A percentile compares a stretch with the other conserved stretches of the same genome.
Evolutionary conservation across 92 coral and sea anemone species (phyloP).

Genomic region (Hydrozoanthus gracilis): DNA sequence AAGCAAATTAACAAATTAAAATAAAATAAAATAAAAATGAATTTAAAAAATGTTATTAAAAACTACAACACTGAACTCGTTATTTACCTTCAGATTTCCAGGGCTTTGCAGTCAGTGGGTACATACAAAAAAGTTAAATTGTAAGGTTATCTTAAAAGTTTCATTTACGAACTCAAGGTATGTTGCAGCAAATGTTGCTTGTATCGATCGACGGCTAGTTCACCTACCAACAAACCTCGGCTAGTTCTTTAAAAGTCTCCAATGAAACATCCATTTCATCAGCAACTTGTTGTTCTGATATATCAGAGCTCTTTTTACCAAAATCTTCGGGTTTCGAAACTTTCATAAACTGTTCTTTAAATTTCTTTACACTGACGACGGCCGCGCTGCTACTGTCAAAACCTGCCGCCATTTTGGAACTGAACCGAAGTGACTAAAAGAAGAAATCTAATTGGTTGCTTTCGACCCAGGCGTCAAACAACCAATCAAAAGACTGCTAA

Average conservation of each 20-base stretch:
- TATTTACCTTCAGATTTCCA: slow-evolving; percentile 47
- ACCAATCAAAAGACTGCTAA: slow-evolving; percentile 64
- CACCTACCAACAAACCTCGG: slow-evolving; percentile 91
- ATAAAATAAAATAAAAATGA: not conserved
- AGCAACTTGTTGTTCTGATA: slow-evolving; percentile 51
- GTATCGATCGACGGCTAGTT: too few species aligned
- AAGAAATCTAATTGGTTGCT: slow-evolving; percentile 61
- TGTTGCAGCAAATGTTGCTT: too few species aligned
- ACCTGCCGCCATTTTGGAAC: slow-evolving; percentile 78
- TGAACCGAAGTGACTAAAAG: slow-evolving; percentile 16
- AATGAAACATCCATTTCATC: slow-evolving; percentile 78
- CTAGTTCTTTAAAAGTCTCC: slow-evolving; percentile 82
- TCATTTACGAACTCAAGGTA: too few species aligned
- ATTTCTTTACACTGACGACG: slow-evolving; percentile 71
- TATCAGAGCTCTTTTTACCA: slow-evolving; percentile 57
- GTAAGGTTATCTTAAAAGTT: not conserved
- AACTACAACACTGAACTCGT: not conserved
- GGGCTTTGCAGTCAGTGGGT: slow-evolving; percentile 19
- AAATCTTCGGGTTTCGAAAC: slow-evolving; percentile 66
- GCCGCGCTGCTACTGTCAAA: slow-evolving; percentile 62
- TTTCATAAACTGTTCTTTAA: slow-evolving; percentile 68
- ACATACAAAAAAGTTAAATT: not conserved
- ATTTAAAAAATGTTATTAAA: not conserved
- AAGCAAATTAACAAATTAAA: too few species aligned
- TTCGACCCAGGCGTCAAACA: not conserved